phyloP scores from a whole-genome alignment of 2,113 vertebrate species.

The Oceanodroma tethys region DNA sequence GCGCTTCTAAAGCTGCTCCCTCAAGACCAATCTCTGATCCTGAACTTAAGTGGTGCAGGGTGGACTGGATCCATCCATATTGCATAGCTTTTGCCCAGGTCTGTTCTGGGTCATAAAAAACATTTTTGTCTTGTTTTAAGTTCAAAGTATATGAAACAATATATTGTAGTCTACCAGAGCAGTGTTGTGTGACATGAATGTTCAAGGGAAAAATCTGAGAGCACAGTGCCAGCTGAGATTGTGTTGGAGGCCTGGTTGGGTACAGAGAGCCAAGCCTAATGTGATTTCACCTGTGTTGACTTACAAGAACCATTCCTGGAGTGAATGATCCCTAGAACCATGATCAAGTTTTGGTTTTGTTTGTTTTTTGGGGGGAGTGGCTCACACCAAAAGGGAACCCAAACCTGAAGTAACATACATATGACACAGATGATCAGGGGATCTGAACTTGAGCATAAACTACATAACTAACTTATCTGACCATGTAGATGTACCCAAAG shows the following conservation, averaged over 20 bases:
- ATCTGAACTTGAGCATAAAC: neutral
- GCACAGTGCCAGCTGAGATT: neutral
- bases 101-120: neutral
- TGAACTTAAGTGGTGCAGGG: neutral
- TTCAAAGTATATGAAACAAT: neutral
- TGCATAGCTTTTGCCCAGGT: neutral
- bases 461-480: neutral
- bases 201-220: neutral
- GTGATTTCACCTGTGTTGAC: neutral
- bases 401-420: neutral
- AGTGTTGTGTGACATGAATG: neutral
- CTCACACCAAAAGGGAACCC: neutral
- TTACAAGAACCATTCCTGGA: neutral
- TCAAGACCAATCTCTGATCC: neutral
- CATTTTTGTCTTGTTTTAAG: neutral
- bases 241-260: neutral
- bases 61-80: neutral
- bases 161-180: neutral
- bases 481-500: neutral
- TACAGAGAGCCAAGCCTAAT: neutral
- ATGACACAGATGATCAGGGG: rapidly evolving
- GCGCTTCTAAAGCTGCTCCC: neutral
- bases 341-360: neutral
- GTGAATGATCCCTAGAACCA: neutral
- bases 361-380: neutral